Percentiles rank a stretch among this genome's conserved stretches.
phyloP scores from a whole-genome alignment of 1,140 invertebrate genomes.

The Palaemon carinicauda region DNA sequence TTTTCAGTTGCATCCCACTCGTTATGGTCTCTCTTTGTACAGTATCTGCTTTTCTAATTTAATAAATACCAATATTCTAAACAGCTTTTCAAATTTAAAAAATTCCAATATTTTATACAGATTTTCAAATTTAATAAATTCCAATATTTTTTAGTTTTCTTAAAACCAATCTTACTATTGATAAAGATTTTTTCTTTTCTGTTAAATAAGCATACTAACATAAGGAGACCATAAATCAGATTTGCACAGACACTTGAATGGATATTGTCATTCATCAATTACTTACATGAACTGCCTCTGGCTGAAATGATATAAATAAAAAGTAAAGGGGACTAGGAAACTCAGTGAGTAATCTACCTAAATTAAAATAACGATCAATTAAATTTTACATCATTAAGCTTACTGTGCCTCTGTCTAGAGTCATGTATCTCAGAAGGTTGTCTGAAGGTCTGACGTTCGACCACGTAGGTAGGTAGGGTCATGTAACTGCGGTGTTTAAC shows the following conservation, averaged over 20 bases:
- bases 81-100: too few relatives aligned
- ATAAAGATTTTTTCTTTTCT: too few relatives aligned
- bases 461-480: conserved; percentile 53
- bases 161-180: too few relatives aligned
- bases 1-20: too few relatives aligned
- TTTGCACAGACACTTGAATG: conserved; percentile 27
- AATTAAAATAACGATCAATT: conserved; percentile 42
- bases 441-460: conserved; percentile 58
- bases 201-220: background rate
- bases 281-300: conserved; percentile 56
- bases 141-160: too few relatives aligned
- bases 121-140: too few relatives aligned
- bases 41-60: too few relatives aligned
- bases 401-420: conserved; percentile 55
- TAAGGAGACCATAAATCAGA: conserved; percentile 38
- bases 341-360: conserved; percentile 47
- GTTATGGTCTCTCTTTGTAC: too few relatives aligned
- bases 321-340: conserved; percentile 30
- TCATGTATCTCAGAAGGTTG: conserved; percentile 53
- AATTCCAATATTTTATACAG: too few relatives aligned
- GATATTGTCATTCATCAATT: conserved; percentile 12
- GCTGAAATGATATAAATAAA: conserved; percentile 44
- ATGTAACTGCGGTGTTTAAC: conserved; percentile 56
- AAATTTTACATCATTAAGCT: conserved; percentile 57
- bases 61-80: too few relatives aligned